Evolutionary conservation across 2,113 vertebrate species (phyloP).

Genomic region (Odocoileus hemionus): DNA sequence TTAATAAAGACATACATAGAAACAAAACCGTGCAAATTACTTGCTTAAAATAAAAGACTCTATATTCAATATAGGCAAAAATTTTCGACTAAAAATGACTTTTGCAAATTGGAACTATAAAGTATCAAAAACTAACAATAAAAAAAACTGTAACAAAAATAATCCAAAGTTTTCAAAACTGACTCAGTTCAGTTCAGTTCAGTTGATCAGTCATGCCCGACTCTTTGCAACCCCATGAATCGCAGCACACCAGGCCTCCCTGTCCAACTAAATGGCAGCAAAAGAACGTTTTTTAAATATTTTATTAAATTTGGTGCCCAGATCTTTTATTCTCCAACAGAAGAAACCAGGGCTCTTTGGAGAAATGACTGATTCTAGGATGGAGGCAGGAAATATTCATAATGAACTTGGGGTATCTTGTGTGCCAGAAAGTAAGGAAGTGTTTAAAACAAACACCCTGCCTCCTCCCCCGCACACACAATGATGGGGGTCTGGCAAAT

Average conservation of each 20-base stretch:
- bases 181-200: no score
- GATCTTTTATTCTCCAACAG: background rate
- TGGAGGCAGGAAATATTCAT: background rate
- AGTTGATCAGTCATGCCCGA: no score
- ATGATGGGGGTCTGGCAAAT: background rate
- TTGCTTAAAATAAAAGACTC: constrained; percentile 4
- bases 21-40: background rate
- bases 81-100: background rate
- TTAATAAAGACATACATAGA: background rate
- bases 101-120: background rate
- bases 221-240: no score
- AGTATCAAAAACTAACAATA: background rate
- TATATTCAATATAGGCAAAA: background rate
- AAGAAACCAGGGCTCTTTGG: background rate
- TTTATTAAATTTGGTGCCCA: background rate
- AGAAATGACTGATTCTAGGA: background rate
- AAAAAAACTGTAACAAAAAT: background rate
- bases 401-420: background rate
- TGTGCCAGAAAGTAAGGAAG: background rate
- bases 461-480: accelerated
- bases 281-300: background rate
- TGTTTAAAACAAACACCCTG: background rate
- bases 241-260: no score
- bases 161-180: background rate
- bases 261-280: background rate